Conservation (phyloP, 2,113 vertebrate genomes). For the Tetraodon nigroviridis region DNA sequence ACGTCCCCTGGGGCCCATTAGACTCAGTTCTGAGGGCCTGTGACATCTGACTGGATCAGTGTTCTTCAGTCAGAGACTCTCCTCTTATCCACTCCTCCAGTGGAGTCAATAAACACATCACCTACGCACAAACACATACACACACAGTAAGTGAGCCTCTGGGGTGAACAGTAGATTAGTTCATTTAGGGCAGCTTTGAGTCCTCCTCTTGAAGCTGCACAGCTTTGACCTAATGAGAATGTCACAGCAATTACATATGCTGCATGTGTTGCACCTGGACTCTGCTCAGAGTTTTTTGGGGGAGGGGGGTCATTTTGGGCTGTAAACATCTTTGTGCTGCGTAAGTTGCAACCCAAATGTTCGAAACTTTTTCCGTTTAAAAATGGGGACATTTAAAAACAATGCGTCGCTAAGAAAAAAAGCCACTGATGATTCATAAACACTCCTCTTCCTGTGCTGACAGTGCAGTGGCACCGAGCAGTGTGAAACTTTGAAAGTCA, state of each 20-base stretch:
- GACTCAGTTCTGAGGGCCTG: slow-evolving; percentile 69
- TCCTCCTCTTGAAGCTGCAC: slow-evolving; percentile 57
- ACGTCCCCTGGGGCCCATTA: slow-evolving; percentile 71
- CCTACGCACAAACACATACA: slow-evolving; percentile 61
- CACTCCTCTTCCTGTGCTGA: slow-evolving; percentile 42
- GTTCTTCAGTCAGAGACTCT: slow-evolving; percentile 68
- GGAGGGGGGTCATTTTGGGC: slow-evolving; percentile 4
- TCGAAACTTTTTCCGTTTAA: slow-evolving; percentile 1
- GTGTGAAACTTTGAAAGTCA: slow-evolving; percentile 91
- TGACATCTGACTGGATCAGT: slow-evolving; percentile 77
- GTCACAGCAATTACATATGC: slow-evolving; percentile 29
- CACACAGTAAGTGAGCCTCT: slow-evolving; percentile 59
- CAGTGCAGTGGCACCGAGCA: slow-evolving; percentile 56
- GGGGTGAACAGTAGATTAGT: slow-evolving; percentile 67
- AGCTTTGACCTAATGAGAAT: slow-evolving; percentile 52
- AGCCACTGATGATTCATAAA: slow-evolving; percentile 51
- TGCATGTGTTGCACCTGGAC: slow-evolving; percentile 22
- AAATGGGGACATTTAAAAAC: not conserved
- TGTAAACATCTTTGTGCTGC: not conserved
- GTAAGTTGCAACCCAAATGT: slow-evolving; percentile 1
- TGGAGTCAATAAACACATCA: slow-evolving; percentile 75
- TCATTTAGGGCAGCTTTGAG: slow-evolving; percentile 63
- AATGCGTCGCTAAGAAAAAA: slow-evolving; percentile 12
- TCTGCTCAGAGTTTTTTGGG: slow-evolving; percentile 17
- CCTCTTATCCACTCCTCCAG: slow-evolving; percentile 71